A percentile compares a stretch with the other conserved stretches of the same genome.
Conservation (phyloP, 2,113 vertebrate species). For the Carollia perspicillata region DNA sequence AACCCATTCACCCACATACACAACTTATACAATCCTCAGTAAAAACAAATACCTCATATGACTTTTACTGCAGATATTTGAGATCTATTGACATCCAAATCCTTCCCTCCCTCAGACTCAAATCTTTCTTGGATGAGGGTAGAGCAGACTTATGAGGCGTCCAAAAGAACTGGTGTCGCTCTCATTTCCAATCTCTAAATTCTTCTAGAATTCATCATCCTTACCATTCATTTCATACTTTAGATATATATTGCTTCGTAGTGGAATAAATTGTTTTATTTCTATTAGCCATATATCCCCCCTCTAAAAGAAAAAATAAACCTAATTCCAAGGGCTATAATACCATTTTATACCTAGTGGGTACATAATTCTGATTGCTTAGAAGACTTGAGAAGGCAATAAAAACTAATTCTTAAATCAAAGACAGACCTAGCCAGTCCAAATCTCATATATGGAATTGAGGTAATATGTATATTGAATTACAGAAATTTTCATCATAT, state of each 20-base stretch:
- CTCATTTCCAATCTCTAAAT: not conserved
- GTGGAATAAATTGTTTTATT: not conserved
- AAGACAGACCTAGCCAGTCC: not conserved
- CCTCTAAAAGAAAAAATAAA: not conserved
- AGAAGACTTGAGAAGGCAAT: not conserved
- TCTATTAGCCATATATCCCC: not conserved
- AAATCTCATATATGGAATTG: not conserved
- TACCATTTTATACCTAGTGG: not conserved
- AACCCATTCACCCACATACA: not conserved
- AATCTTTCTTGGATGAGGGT: rapidly evolving
- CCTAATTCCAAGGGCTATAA: not conserved
- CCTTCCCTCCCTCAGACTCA: not conserved
- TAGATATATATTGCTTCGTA: not conserved
- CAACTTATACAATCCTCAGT: not conserved
- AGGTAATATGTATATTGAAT: not conserved
- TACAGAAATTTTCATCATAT: not conserved
- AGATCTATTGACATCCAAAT: not conserved
- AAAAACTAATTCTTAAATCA: not conserved
- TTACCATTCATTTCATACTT: not conserved
- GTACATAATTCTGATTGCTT: not conserved
- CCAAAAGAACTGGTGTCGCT: not conserved
- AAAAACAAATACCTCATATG: not conserved
- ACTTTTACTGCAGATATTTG: not conserved
- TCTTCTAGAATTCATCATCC: not conserved
- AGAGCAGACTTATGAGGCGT: not conserved